These are phyloP conservation scores for Pseudanteris insignis DNA, from an alignment of 2,888 invertebrate genomes.

Conservation along the genomic window DNA sequence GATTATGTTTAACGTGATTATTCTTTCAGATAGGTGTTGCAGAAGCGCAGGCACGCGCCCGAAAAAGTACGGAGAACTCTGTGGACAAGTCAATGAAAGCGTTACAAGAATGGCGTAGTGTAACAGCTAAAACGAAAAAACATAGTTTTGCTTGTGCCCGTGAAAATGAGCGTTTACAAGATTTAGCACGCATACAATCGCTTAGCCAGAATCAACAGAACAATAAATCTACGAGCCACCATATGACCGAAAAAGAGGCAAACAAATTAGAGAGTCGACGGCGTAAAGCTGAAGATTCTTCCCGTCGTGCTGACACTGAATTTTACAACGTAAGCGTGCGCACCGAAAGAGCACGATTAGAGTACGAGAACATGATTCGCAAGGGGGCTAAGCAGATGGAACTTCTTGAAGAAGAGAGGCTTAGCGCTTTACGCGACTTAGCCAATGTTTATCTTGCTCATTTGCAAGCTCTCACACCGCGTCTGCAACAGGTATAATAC, in stretches of 20 bases:
- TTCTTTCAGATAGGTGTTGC: conserved; percentile 75
- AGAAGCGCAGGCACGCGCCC: conserved; percentile 70
- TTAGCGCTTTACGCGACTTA: conserved; percentile 80
- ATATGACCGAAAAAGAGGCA: too few relatives aligned
- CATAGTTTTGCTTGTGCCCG: conserved; percentile 86
- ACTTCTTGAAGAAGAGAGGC: conserved; percentile 87
- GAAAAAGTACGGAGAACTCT: conserved; percentile 70
- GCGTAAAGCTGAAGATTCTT: too few relatives aligned
- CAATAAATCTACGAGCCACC: too few relatives aligned
- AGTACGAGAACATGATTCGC: conserved; percentile 90
- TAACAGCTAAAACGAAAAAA: conserved; percentile 90
- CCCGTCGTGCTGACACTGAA: too few relatives aligned
- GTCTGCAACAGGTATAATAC: conserved; percentile 78
- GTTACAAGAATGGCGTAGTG: conserved; percentile 84
- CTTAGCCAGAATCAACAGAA: too few relatives aligned
- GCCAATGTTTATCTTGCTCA: conserved; percentile 70
- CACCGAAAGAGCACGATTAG: too few relatives aligned
- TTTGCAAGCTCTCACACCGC: conserved; percentile 79
- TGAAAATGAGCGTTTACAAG: conserved; percentile 92
- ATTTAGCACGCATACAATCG: conserved; percentile 70
- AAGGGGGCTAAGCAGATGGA: conserved; percentile 89
- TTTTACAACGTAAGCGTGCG: too few relatives aligned
- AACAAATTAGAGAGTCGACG: too few relatives aligned
- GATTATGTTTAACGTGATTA: background rate
- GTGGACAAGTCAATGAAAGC: conserved; percentile 88